Evolutionary conservation across 2,797 vertebrate species (phyloP), one percentile per base, ranked within the genome.

Genomic region (Sebastes oblongus): DNA sequence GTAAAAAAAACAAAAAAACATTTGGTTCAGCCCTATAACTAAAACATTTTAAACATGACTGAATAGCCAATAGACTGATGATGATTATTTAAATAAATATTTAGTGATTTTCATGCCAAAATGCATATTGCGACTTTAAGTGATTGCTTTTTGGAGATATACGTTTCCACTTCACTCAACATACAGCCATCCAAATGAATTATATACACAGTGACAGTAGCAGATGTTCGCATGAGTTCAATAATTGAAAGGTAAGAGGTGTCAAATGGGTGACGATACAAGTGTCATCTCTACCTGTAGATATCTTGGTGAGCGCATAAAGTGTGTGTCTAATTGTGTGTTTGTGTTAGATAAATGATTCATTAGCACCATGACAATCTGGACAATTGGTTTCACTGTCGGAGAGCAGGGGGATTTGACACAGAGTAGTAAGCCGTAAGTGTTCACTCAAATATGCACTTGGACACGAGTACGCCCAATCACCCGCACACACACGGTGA

Each of bases 281-380:
- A 39, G 73, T 82, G 52, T 70, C 73, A 76, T 24, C 13, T 39
- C 72, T 55, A 66, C 82, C 58, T 75, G 24, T 62, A 68, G 54
- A 77, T 73, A 61, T 71, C 52, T 83, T 82, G 80, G 83, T 74
- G 77, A 68, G 36, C 36, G 32, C 16, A 22, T 54, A 32, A 24
- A 30, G 42, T 58, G 54, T 54, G 22, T 56, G 7, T 62, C 9
- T 42, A 11, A n/a, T 4, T 54, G 56, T 59, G 66, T 66, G 62
- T 71, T 5, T 52, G 32, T 54, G 46, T 52, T 5, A 12, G 50
- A 59, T 71, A 85, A 91, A 80, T 81, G 81, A 86, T 72, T 89
- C 81, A 90, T 91, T 83, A 88, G 27, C 75, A 58, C 59, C 22
- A 8, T 82, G 76, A 84, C 82, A 83, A 60, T 73, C 69, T 73